phyloP scores from a whole-genome alignment of 2,113 vertebrate species.

The Nothocercus nigrocapillus region DNA sequence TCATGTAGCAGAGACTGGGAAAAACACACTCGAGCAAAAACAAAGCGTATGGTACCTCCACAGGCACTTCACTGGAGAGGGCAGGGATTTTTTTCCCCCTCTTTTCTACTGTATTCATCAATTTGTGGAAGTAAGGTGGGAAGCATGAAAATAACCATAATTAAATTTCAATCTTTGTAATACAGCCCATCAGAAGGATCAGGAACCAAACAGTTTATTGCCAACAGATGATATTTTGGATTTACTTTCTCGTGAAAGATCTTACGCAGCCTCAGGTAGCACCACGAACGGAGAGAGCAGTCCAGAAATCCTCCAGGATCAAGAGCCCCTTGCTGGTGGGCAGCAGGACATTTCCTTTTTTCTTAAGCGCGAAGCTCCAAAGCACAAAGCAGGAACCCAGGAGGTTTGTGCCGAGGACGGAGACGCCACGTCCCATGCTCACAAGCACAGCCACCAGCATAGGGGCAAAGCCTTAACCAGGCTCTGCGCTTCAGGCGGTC shows the following conservation, averaged over 20 bases:
- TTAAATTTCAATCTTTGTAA: background rate
- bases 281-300: background rate
- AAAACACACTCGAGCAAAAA: background rate
- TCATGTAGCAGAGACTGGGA: background rate
- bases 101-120: background rate
- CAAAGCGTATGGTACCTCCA: background rate
- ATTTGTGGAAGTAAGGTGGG: background rate
- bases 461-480: background rate
- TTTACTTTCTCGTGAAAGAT: background rate
- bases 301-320: background rate
- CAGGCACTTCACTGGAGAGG: background rate
- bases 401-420: background rate
- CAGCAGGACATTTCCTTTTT: background rate
- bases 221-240: background rate
- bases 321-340: rapidly evolving
- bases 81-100: background rate
- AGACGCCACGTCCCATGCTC: background rate
- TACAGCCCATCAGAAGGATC: background rate
- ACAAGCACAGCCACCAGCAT: background rate
- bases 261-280: background rate
- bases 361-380: background rate
- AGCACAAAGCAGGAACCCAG: background rate
- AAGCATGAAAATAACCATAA: background rate
- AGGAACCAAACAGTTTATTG: background rate
- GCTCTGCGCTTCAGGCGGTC: background rate